Evolutionary conservation across 2,113 vertebrate genomes (phyloP), one percentile per base, ranked within the genome.

Genomic region (Protobothrops flavoviridis): DNA sequence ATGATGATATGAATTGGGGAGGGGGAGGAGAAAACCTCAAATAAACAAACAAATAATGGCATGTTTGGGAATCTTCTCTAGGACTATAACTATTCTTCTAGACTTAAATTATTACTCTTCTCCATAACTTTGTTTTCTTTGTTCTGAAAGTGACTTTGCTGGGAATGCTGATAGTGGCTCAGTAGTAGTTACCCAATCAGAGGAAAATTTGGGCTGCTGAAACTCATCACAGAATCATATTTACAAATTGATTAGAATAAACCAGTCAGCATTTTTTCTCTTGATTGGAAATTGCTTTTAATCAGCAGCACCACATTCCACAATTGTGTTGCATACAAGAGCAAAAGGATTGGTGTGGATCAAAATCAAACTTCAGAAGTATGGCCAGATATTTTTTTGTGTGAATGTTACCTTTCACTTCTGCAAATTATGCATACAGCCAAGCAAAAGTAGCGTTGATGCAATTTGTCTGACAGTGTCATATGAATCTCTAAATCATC

Each of bases 231-330:
- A 90, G 91, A 93, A 91, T 88, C 2, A 33, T 88, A 50, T 95
- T 90, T 94, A 93, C 61, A 94, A 95, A 93, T 59, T 91, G 85
- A 90, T 91, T 89, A 94, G 90, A 93, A 90, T 59, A 94, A 94
- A 90, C 64, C 86, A 4, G 17, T 50, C 57, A 85, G 43, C 89
- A 92, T 20, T 91, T 94, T 74, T 94, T 94, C 56, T 53, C 92
- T 92, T 92, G 91, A 93, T 0, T 94, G 87, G 93, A 95, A 94
- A 96, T 94, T 87, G 15, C 29, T 95, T 91, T 92, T 4, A 86
- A 93, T 96, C 56, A 93, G 95, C 93, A 45, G 43, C 94, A 59
- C 2, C 94, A 95, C 91, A 93, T 93, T 93, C 93, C 50, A 69
- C 92, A 93, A 91, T 91, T 81, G 53, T 92, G 90, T 93, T 89